Conservation (phyloP, 2,797 vertebrate species). For the Pangasius djambal region DNA sequence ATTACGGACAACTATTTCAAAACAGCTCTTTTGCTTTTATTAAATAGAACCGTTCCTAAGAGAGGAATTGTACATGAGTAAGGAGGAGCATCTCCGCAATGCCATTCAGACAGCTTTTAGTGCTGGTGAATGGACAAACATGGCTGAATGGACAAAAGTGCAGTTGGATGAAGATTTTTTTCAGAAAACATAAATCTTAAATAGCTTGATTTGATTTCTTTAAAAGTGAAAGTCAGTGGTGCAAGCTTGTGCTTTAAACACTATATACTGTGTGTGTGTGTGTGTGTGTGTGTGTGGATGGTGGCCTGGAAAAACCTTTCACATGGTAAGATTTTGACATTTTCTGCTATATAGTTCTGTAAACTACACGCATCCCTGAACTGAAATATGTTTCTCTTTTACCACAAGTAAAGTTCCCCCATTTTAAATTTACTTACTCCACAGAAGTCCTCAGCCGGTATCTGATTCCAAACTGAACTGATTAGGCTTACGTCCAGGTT, state of each 20-base stretch:
- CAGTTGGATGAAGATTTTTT: not conserved
- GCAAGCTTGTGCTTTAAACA: not conserved
- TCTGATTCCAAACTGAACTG: not conserved
- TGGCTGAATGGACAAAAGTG: not conserved
- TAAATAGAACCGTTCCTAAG: not conserved
- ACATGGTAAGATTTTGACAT: not conserved
- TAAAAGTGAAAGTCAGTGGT: not conserved
- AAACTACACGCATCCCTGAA: not conserved
- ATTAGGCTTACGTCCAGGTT: not conserved
- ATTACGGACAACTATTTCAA: not conserved
- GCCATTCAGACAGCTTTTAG: not conserved
- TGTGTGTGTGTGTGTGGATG: not conserved
- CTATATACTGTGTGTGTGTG: too few species aligned
- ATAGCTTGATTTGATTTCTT: not conserved
- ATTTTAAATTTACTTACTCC: too few species aligned
- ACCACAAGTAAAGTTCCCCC: too few species aligned
- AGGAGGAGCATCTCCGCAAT: not conserved
- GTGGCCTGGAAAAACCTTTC: not conserved
- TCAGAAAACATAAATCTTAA: not conserved
- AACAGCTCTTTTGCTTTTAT: constrained; percentile 3
- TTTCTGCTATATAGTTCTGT: not conserved
- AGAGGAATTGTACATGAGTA: not conserved
- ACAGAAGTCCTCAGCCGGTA: not conserved
- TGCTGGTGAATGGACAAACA: not conserved
- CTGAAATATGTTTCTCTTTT: not conserved